Base-by-base conservation (phyloP, 1,140 invertebrate species). In the Scaptomyza graminum region DNA sequence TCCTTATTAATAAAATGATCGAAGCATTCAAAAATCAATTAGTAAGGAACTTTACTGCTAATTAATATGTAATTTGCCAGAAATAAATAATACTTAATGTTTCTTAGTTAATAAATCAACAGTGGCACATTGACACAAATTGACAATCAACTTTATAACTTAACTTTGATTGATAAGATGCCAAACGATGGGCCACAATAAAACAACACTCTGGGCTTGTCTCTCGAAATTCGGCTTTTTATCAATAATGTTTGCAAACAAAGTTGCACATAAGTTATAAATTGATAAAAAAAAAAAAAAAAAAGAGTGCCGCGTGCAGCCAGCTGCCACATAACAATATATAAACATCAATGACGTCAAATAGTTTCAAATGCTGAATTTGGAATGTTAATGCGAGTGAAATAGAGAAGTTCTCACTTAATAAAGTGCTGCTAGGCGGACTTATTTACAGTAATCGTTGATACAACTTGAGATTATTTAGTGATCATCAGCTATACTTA, bases 101-200 rank as follows among this genome's bases (percentile, higher is more conserved):
- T 9, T 31, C 28, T 31, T 31, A 31, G 5, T 43, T 11, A n/a
- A 2, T 16, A 43, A 25, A 28, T 62, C 46, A 62, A 18, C 46
- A 50, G 31, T 31, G 39, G 5, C 43, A 34, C 44, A 50, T 55
- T 69, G 66, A 69, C 66, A 63, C 51, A 39, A 63, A 50, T 69
- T 55, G 44, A n/a, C 15, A 52, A 49, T 55, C 43, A 55, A 55
- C 46, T 31, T 47, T 8, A 25, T n/a, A 31, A 31, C 28, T 13
- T 9, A 66, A 61, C 41, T 18, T 49, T 22, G 18, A 41, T 49
- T 60, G 50, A 72, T 66, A 59, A 62, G 39, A 31, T 49, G 59
- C 22, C 51, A 49, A 34, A 43, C 51, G 37, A 51, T 64, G 52
- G 46, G 15, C 37, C 22, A 25, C 34, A 57, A 31, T 25, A 66